Evolutionary conservation across 2,797 vertebrate genomes (phyloP).

Genomic region (Sardinella longiceps): DNA sequence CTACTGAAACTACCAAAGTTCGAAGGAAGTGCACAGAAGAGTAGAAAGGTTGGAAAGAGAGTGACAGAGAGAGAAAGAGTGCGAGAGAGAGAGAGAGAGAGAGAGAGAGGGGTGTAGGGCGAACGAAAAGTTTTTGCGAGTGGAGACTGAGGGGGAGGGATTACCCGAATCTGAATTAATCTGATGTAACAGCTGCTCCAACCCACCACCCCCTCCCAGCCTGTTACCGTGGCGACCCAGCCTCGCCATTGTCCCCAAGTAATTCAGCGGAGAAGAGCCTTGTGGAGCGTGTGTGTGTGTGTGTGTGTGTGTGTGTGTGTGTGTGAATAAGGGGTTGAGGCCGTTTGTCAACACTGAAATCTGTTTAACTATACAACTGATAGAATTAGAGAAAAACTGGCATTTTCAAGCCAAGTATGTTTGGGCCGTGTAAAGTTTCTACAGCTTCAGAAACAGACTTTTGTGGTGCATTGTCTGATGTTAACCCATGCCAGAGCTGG

Average conservation of each 20-base stretch:
- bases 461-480: neutral
- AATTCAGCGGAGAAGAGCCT: slow-evolving; percentile 80
- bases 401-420: neutral
- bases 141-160: slow-evolving; percentile 68
- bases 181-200: slow-evolving; percentile 97
- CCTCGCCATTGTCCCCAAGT: slow-evolving; percentile 83
- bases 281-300: slow-evolving; percentile 74
- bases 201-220: slow-evolving; percentile 81
- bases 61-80: slow-evolving; percentile 26
- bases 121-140: slow-evolving; percentile 14
- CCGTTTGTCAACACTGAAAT: slow-evolving; percentile 50
- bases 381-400: slow-evolving; percentile 7
- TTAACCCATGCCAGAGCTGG: neutral
- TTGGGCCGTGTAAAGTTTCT: neutral
- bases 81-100: slow-evolving; percentile 4
- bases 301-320: slow-evolving; percentile 57
- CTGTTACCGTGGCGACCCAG: slow-evolving; percentile 89
- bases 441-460: neutral
- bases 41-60: slow-evolving; percentile 24
- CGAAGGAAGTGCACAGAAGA: neutral
- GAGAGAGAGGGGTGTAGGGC: neutral
- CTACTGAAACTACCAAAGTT: slow-evolving; percentile 9
- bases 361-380: slow-evolving; percentile 55
- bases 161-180: slow-evolving; percentile 93
- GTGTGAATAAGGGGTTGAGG: slow-evolving; percentile 36